Base-by-base conservation (phyloP, 2,113 vertebrate species). In the Syrmaticus mikado region DNA sequence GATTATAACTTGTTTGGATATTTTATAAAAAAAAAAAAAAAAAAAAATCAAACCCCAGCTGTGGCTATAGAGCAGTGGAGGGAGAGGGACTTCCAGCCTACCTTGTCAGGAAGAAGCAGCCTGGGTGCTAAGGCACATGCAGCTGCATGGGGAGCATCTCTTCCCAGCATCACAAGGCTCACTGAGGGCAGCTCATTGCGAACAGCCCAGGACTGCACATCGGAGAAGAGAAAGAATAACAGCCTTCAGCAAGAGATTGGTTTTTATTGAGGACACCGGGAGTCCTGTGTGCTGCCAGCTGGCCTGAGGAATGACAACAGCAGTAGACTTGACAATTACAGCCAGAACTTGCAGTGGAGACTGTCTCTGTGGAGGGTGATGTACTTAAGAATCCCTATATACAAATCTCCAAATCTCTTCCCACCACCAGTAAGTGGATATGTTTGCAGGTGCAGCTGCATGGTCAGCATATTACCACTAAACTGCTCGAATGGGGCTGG, bases 191-290 rank as follows among this genome's bases (percentile, higher is more conserved):
- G 24, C 17, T 40, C 32, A 27, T 50, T 88, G 82, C 48, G 85
- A 87, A 11, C 1, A 55, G 77, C 71, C 60, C 66, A 90, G 53
- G 24, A 8, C 61, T n/a, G 16, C 4, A 53, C 38, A 53, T 1
- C 0, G 43, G 67, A 83, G 70, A 70, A 57, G 78, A 92, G 68
- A 82, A 90, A 52, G 46, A 88, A 72, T 8, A 14, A 90, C 1
- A 5, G 50, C 38, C 70, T 91, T 93, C 18, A 73, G 60, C 68
- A 93, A 91, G 89, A 94, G 94, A 95, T 84, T 84, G 0, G 30
- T 92, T 82, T 97, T 93, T 93, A 95, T 89, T 90, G 90, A 95
- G 88, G 60, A 70, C 64, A 62, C 68, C 83, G 89, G 34, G 68
- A 93, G 67, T 94, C 90, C 73, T 34, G 62, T 0, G 14, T 89